phyloP scores from a whole-genome alignment of 1,140 invertebrate species.

The Bombyx mori region DNA sequence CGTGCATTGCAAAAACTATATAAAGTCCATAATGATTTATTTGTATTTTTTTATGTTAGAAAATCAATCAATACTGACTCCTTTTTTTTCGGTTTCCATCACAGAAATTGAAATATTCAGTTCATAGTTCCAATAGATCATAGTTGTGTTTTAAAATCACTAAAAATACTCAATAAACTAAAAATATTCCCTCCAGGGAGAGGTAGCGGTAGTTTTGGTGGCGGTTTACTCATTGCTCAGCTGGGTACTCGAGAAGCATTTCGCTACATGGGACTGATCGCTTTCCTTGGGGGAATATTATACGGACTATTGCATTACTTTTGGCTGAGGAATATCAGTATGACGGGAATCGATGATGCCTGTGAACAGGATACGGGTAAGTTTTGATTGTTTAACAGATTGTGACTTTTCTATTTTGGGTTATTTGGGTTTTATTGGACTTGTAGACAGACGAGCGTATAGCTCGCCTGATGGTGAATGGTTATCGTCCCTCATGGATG shows the following conservation, averaged over 20 bases:
- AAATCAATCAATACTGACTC: no score
- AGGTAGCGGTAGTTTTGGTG: constrained; percentile 85
- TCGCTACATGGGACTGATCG: constrained; percentile 80
- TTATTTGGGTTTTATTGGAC: no score
- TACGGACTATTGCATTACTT: constrained; percentile 81
- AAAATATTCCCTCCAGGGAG: constrained; percentile 61
- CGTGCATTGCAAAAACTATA: no score
- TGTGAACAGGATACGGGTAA: constrained; percentile 50
- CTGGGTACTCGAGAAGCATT: constrained; percentile 82
- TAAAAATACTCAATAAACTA: not conserved
- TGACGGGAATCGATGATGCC: constrained; percentile 38
- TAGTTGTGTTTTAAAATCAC: no score
- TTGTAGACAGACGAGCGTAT: no score
- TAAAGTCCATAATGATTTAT: no score
- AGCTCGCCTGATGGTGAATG: no score
- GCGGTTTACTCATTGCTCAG: constrained; percentile 81
- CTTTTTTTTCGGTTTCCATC: no score
- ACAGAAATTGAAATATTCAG: no score
- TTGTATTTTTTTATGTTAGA: no score
- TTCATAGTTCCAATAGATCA: no score
- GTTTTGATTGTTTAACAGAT: constrained; percentile 2
- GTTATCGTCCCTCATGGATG: no score
- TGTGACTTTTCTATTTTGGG: not conserved
- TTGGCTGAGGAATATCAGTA: constrained; percentile 78
- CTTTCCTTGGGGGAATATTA: constrained; percentile 76